phyloP scores from a whole-genome alignment of 2,113 vertebrate species.

The Cathartes aura region DNA sequence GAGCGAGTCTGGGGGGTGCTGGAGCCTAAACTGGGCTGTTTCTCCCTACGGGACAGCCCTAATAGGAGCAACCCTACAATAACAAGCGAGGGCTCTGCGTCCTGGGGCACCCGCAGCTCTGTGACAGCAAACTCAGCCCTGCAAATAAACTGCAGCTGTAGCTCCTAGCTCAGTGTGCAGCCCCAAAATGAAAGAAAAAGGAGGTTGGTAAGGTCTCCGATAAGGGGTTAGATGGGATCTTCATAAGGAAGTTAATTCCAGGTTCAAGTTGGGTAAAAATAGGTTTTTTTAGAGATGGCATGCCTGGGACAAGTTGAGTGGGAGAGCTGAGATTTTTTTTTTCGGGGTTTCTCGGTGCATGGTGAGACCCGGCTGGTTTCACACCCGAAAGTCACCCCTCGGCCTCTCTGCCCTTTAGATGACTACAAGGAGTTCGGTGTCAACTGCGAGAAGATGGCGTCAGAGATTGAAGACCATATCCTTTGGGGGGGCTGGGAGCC shows the following conservation, averaged over 20 bases:
- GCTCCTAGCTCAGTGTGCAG: neutral
- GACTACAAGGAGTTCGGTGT: constrained; percentile 88
- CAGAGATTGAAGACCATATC: constrained; percentile 98
- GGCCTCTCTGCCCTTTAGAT: constrained; percentile 69
- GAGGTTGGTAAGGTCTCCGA: neutral
- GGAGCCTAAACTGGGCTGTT: neutral
- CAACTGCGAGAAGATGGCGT: constrained; percentile 93
- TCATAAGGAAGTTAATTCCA: neutral
- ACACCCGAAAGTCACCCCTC: neutral
- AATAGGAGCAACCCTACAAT: neutral
- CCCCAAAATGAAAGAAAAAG: neutral
- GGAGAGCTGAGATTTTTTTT: neutral
- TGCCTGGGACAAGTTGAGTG: neutral
- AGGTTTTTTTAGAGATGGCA: neutral
- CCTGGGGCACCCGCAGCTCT: neutral
- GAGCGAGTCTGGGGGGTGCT: neutral
- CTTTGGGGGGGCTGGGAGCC: constrained; percentile 39
- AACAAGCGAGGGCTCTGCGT: accelerated
- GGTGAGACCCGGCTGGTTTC: neutral
- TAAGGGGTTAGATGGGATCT: neutral
- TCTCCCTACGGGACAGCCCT: neutral
- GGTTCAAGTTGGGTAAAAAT: neutral
- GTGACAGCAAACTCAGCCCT: accelerated
- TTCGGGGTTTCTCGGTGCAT: accelerated
- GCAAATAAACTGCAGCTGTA: neutral